Evolutionary conservation across 2,888 invertebrate species (phyloP).

Genomic region (Erebia ligea): DNA sequence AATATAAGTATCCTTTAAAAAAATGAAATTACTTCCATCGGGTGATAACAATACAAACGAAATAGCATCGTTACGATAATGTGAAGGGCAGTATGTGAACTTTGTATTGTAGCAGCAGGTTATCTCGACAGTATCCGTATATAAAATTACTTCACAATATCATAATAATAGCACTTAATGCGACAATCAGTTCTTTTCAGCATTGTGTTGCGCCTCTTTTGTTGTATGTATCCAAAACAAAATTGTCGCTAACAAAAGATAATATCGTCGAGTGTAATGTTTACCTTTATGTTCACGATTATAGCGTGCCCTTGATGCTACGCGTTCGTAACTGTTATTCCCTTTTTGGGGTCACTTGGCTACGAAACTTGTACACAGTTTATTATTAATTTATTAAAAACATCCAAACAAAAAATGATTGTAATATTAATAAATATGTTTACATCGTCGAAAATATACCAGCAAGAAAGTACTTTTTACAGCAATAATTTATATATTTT

Average conservation of each 20-base stretch:
- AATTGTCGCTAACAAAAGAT: constrained; percentile 61
- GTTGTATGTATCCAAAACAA: constrained; percentile 51
- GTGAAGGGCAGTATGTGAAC: constrained; percentile 18
- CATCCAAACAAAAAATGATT: too few species aligned
- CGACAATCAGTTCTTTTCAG: constrained; percentile 59
- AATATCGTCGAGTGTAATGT: constrained; percentile 50
- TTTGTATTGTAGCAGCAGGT: constrained; percentile 28
- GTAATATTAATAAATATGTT: too few species aligned
- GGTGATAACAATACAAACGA: constrained; percentile 19
- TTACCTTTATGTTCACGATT: constrained; percentile 50
- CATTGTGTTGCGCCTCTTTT: constrained; percentile 58
- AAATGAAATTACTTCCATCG: constrained; percentile 5
- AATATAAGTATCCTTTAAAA: neutral
- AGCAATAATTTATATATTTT: too few species aligned
- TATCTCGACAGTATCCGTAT: constrained; percentile 44
- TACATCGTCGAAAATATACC: too few species aligned
- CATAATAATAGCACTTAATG: constrained; percentile 63
- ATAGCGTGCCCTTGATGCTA: constrained; percentile 37
- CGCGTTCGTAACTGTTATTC: constrained; percentile 11
- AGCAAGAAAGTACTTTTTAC: too few species aligned
- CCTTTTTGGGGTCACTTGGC: neutral
- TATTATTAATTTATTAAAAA: too few species aligned
- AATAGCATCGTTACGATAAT: constrained; percentile 17
- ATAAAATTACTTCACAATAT: constrained; percentile 52
- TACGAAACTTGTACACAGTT: neutral